Conservation (phyloP, 1,140 invertebrate genomes). For the Danaus melanippus region DNA sequence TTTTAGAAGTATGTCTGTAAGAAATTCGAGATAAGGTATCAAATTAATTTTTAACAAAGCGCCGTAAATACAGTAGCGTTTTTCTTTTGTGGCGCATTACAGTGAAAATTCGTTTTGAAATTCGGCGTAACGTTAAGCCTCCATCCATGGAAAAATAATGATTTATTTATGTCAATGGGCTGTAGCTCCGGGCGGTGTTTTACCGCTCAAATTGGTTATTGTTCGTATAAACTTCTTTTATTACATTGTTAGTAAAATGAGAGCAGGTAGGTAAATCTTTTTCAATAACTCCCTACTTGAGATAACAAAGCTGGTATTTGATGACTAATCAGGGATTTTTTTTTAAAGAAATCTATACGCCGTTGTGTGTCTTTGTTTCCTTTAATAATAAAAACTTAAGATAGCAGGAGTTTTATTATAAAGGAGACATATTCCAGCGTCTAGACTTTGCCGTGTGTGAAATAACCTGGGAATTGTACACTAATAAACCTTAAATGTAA, state of each 20-base stretch:
- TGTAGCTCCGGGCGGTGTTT: slow-evolving; percentile 48
- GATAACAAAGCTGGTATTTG: slow-evolving; percentile 48
- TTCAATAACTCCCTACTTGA: slow-evolving; percentile 42
- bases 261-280: slow-evolving; percentile 48
- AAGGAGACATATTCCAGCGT: slow-evolving; percentile 45
- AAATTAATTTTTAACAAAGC: slow-evolving; percentile 68
- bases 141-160: slow-evolving; percentile 50
- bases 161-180: slow-evolving; percentile 70
- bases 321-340: slow-evolving; percentile 31
- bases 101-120: slow-evolving; percentile 63
- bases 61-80: slow-evolving; percentile 48
- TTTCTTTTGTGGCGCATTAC: slow-evolving; percentile 66
- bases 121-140: slow-evolving; percentile 35
- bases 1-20: slow-evolving; percentile 37
- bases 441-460: slow-evolving; percentile 62
- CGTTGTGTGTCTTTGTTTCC: slow-evolving; percentile 20
- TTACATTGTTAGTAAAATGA: slow-evolving; percentile 69
- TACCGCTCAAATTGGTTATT: slow-evolving; percentile 65
- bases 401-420: slow-evolving; percentile 33
- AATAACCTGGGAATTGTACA: slow-evolving; percentile 58
- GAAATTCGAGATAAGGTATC: slow-evolving; percentile 65
- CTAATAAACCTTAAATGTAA: slow-evolving; percentile 64
- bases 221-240: slow-evolving; percentile 66
- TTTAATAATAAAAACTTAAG: slow-evolving; percentile 13
- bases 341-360: slow-evolving; percentile 27